Percentiles rank a stretch among this genome's conserved stretches.
Conservation (phyloP, 2,113 vertebrate genomes). For the Mystacornis crossleyi region DNA sequence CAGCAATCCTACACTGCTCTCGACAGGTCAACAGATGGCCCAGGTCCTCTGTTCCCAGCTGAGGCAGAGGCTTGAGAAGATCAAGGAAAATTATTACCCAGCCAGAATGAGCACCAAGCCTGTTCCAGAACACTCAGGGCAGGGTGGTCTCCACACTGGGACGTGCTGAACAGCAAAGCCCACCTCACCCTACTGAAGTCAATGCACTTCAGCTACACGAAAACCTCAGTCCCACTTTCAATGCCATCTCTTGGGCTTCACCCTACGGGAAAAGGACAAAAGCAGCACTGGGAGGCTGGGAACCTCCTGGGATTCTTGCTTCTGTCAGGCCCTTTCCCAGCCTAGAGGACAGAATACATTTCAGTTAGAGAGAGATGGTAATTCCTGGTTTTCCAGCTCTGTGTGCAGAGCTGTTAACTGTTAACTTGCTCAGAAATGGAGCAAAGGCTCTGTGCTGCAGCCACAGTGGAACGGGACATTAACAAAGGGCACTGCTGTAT, state of each 20-base stretch:
- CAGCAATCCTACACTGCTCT: slow-evolving; percentile 11
- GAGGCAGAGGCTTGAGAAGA: not conserved
- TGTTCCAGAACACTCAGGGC: not conserved
- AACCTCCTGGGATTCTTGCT: not conserved
- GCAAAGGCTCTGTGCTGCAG: not conserved
- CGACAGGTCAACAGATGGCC: slow-evolving; percentile 53
- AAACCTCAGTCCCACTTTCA: not conserved
- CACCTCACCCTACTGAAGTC: not conserved
- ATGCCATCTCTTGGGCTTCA: not conserved
- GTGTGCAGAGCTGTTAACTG: not conserved
- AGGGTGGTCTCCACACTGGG: not conserved
- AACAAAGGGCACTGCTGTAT: not conserved
- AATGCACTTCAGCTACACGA: not conserved
- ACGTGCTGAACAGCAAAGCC: not conserved
- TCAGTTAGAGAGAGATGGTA: not conserved
- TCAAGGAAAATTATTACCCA: not conserved
- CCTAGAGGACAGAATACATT: not conserved
- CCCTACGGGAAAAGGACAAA: not conserved
- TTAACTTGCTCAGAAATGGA: not conserved
- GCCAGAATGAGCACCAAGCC: not conserved
- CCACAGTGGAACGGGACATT: not conserved
- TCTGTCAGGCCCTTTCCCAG: not conserved
- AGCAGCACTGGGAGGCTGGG: not conserved
- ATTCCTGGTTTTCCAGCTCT: not conserved
- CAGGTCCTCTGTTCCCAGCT: not conserved